Evolutionary conservation across 2,888 invertebrate species (phyloP).

Genomic region (Tenthredo amoena): DNA sequence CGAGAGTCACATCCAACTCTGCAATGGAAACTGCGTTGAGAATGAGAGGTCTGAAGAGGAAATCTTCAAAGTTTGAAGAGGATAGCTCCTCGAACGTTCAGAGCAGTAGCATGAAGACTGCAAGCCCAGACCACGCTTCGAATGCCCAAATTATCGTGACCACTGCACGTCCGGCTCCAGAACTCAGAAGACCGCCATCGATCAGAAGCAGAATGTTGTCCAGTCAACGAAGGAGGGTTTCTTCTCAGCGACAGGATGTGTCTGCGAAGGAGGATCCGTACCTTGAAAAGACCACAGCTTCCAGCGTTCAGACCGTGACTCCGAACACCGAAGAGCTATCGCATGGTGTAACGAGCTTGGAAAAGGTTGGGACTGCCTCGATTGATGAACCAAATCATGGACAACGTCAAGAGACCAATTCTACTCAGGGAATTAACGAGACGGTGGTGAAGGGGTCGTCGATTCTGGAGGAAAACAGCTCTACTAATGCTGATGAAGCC

Average conservation of each 20-base stretch:
- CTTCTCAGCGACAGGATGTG: neutral
- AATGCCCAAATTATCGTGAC: neutral
- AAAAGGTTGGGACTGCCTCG: neutral
- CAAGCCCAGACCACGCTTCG: neutral
- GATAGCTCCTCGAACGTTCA: neutral
- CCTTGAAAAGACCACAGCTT: neutral
- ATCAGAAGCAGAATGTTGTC: neutral
- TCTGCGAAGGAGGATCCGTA: neutral
- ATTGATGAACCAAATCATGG: neutral
- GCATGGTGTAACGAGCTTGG: neutral
- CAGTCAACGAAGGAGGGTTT: neutral
- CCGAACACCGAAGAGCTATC: neutral
- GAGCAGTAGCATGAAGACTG: neutral
- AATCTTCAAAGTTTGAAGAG: neutral
- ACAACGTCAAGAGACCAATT: neutral
- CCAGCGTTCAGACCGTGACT: neutral
- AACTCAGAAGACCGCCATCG: neutral
- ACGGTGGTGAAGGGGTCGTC: neutral
- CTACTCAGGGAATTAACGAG: neutral
- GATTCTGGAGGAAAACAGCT: neutral
- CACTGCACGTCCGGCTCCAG: neutral
- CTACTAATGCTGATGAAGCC: neutral
- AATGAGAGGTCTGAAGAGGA: neutral
- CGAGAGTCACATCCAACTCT: neutral
- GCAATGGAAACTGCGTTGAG: neutral